Evolutionary conservation across 2,888 invertebrate species (phyloP).

Genomic region (Rapana venosa): DNA sequence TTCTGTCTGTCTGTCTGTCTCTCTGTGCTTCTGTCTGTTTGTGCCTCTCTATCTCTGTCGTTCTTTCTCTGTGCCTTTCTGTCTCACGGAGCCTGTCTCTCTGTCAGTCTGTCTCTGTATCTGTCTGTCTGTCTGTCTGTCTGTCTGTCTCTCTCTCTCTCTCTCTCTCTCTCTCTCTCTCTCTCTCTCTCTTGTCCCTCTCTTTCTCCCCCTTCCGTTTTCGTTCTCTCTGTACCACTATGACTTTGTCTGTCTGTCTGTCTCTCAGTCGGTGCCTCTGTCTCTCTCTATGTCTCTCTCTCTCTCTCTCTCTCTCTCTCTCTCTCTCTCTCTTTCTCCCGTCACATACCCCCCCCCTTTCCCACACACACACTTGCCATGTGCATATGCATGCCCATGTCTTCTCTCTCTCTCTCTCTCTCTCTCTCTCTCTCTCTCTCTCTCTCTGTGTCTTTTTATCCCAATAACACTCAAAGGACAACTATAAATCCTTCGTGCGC

Average conservation of each 20-base stretch:
- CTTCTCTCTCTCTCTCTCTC: too few relatives aligned
- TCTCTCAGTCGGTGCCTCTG: background rate
- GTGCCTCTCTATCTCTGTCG: background rate
- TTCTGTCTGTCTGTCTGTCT: background rate
- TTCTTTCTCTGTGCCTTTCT: background rate
- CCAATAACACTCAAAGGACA: too few relatives aligned
- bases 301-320: background rate
- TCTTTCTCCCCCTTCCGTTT: background rate
- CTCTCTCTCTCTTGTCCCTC: background rate
- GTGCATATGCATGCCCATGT: too few relatives aligned
- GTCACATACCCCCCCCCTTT: too few relatives aligned
- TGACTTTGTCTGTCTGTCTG: background rate
- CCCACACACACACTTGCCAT: too few relatives aligned
- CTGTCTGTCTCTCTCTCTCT: background rate
- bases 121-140: conserved; percentile 15
- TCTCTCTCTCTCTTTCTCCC: background rate
- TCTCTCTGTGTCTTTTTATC: too few relatives aligned
- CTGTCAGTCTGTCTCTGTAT: background rate
- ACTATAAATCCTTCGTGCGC: too few relatives aligned
- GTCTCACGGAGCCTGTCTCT: background rate
- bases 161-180: background rate
- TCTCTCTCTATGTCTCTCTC: background rate
- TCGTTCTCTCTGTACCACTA: background rate
- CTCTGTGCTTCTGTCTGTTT: too few relatives aligned
- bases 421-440: too few relatives aligned